Evolutionary conservation across 2,113 vertebrate genomes (phyloP).

Genomic region (Rallus limicola): DNA sequence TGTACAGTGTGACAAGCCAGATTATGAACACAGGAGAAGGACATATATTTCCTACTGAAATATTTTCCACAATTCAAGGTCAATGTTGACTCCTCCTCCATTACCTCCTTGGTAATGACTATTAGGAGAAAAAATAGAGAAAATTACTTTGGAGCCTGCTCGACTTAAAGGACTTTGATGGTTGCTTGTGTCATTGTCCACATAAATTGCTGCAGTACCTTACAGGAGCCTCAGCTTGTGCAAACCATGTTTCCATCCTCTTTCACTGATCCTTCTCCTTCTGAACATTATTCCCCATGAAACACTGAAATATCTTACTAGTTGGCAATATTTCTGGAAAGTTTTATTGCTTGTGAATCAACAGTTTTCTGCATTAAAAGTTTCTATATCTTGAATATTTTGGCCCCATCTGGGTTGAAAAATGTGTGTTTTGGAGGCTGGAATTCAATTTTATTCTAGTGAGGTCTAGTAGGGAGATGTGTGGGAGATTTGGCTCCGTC

Average conservation of each 20-base stretch:
- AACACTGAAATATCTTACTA: not conserved
- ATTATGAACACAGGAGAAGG: not conserved
- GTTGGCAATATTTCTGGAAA: not conserved
- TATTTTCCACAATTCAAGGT: not conserved
- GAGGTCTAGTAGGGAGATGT: not conserved
- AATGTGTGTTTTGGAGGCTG: not conserved
- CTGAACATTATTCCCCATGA: not conserved
- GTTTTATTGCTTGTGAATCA: not conserved
- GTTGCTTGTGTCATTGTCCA: not conserved
- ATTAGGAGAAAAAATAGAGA: not conserved
- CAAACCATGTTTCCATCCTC: not conserved
- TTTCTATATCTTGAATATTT: not conserved
- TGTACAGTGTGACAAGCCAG: not conserved
- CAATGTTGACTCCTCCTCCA: not conserved
- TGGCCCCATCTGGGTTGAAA: not conserved
- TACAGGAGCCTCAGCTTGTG: not conserved
- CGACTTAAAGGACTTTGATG: not conserved
- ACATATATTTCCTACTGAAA: not conserved
- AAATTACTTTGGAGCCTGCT: not conserved
- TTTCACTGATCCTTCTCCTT: not conserved
- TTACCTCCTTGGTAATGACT: not conserved
- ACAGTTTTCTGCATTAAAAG: not conserved
- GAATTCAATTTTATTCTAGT: not conserved
- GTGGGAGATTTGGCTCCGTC: not conserved
- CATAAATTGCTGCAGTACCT: not conserved